phyloP scores from a whole-genome alignment of 2,888 invertebrate species.

The Mechanitis messenoides region DNA sequence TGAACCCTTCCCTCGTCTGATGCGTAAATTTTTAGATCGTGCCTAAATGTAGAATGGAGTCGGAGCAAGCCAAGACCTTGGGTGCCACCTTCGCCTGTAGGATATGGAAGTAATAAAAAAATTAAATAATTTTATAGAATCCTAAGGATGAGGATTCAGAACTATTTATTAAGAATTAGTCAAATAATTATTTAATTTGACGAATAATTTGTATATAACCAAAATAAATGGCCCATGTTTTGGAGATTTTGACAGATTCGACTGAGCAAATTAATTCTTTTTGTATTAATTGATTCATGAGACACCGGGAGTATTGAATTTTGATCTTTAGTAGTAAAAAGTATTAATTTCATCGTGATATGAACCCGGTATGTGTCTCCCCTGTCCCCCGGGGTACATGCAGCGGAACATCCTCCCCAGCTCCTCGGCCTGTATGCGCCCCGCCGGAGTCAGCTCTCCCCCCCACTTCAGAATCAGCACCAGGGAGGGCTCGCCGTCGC shows the following conservation, averaged over 20 bases:
- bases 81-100: conserved; percentile 88
- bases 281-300: no score
- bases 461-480: conserved; percentile 99
- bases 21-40: conserved; percentile 99
- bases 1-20: conserved; percentile 99
- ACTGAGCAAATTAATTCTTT: no score
- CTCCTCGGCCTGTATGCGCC: conserved; percentile 97
- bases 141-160: no score
- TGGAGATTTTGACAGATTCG: no score
- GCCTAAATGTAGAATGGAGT: conserved; percentile 98
- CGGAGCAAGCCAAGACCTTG: conserved; percentile 95
- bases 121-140: no score
- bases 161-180: no score
- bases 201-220: no score
- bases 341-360: neutral
- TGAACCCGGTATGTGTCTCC: conserved; percentile 85
- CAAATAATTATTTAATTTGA: no score
- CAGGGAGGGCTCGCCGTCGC: conserved; percentile 93
- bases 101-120: neutral
- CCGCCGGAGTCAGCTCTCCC: conserved; percentile 98
- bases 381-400: conserved; percentile 99
- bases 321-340: no score
- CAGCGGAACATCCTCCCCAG: conserved; percentile 98
- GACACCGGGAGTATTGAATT: no score
- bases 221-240: no score